Conservation (phyloP, 2,888 invertebrate genomes). For the Ormyrus thymus region DNA sequence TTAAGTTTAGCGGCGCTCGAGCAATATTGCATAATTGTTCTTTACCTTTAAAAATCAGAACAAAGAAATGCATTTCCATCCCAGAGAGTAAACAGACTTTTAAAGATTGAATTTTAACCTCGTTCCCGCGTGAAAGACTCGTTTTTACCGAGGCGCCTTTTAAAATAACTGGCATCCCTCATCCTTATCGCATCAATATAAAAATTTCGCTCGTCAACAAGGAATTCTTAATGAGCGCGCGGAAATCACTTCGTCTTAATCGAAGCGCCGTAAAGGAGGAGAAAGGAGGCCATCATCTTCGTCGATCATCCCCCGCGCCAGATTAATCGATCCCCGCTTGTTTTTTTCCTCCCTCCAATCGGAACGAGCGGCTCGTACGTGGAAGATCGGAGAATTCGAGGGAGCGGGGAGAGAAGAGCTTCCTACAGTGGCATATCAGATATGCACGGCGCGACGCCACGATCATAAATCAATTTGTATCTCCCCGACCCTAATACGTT, state of each 20-base stretch:
- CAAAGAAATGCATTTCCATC: too few relatives aligned
- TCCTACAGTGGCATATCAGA: conserved; percentile 62
- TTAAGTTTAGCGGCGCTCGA: too few relatives aligned
- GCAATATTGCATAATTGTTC: too few relatives aligned
- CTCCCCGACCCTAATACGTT: conserved; percentile 69
- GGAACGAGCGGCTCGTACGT: neutral
- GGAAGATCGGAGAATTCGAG: conserved; percentile 51
- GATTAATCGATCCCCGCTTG: conserved; percentile 51
- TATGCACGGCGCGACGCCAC: conserved; percentile 70
- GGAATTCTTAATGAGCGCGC: conserved; percentile 25
- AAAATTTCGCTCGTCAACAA: conserved; percentile 19
- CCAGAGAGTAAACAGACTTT: too few relatives aligned
- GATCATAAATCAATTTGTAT: conserved; percentile 74
- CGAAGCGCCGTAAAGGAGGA: neutral
- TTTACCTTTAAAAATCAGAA: too few relatives aligned
- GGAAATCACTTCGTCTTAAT: conserved; percentile 46
- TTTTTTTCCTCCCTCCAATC: conserved; percentile 25
- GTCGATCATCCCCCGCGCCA: conserved; percentile 12
- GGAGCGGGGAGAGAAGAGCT: conserved; percentile 59
- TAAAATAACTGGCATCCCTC: too few relatives aligned
- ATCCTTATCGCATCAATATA: conserved; percentile 6
- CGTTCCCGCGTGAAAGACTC: too few relatives aligned
- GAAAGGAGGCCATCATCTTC: neutral
- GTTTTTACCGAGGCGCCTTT: too few relatives aligned
- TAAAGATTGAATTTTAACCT: too few relatives aligned